Evolutionary conservation across 2,797 vertebrate species (phyloP).

Genomic region (Squalus acanthias): DNA sequence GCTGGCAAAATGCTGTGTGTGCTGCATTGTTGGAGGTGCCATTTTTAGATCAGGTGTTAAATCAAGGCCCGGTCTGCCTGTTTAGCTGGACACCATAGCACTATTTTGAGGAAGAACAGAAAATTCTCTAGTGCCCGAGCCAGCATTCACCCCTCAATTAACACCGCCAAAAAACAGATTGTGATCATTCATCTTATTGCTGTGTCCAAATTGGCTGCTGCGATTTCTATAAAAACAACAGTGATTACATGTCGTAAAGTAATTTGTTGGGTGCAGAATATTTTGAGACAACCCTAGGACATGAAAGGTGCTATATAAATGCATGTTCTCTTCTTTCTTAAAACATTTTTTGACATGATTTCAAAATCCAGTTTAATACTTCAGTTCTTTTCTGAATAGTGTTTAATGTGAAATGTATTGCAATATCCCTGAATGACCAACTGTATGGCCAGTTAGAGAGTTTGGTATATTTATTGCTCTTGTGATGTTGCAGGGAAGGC

Average conservation of each 20-base stretch:
- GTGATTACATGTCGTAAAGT: not conserved
- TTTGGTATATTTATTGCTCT: not conserved
- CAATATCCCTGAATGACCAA: not conserved
- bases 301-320: not conserved
- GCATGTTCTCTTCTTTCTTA: not conserved
- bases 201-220: not conserved
- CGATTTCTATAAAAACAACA: not conserved
- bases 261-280: not conserved
- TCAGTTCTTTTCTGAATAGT: not conserved
- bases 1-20: not conserved
- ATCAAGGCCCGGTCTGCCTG: not conserved
- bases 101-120: not conserved
- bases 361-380: not conserved
- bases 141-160: not conserved
- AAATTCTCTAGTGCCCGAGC: not conserved
- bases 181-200: not conserved
- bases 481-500: constrained; percentile 70
- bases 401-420: not conserved
- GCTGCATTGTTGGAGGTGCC: not conserved
- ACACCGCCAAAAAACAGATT: not conserved
- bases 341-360: not conserved
- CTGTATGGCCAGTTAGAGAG: not conserved
- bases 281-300: not conserved
- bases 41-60: not conserved
- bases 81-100: not conserved